These are phyloP conservation scores for Zaprionus inermis DNA, from an alignment of 1,140 invertebrate genomes.

Conservation along the genomic window DNA sequence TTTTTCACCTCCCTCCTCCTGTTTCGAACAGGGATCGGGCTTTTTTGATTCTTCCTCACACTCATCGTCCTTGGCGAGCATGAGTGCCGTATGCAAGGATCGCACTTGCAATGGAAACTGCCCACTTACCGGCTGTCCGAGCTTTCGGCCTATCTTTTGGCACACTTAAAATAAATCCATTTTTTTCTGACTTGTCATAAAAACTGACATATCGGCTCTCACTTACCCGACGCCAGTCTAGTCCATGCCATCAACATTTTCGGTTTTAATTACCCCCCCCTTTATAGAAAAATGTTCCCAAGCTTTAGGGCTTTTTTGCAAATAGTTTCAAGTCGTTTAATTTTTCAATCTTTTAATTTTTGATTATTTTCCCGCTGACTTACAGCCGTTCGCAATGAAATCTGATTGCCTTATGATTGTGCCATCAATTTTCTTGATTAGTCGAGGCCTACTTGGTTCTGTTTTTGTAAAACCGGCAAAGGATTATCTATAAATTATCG, in stretches of 20 bases:
- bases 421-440: neutral
- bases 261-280: neutral
- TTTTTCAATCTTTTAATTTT: neutral
- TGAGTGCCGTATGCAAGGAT: neutral
- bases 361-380: neutral
- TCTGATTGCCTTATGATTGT: slow-evolving; percentile 5
- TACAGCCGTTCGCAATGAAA: slow-evolving; percentile 14
- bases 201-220: neutral
- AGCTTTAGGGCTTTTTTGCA: neutral
- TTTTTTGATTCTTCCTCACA: slow-evolving; percentile 6
- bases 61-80: slow-evolving; percentile 12
- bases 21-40: slow-evolving; percentile 1
- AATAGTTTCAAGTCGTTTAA: neutral
- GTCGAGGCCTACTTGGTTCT: slow-evolving; percentile 20
- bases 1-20: neutral
- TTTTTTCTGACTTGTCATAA: neutral
- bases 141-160: slow-evolving; percentile 14
- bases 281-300: neutral
- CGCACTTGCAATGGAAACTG: slow-evolving; percentile 24
- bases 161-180: slow-evolving; percentile 8
- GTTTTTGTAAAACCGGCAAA: neutral
- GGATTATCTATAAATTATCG: neutral
- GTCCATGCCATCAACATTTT: slow-evolving; percentile 44
- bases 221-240: slow-evolving; percentile 50
- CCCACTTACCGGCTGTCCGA: neutral